A percentile compares a stretch with the other conserved stretches of the same genome.
phyloP scores from a whole-genome alignment of 2,888 invertebrate species.

The Hemicrepidius hirtus region DNA sequence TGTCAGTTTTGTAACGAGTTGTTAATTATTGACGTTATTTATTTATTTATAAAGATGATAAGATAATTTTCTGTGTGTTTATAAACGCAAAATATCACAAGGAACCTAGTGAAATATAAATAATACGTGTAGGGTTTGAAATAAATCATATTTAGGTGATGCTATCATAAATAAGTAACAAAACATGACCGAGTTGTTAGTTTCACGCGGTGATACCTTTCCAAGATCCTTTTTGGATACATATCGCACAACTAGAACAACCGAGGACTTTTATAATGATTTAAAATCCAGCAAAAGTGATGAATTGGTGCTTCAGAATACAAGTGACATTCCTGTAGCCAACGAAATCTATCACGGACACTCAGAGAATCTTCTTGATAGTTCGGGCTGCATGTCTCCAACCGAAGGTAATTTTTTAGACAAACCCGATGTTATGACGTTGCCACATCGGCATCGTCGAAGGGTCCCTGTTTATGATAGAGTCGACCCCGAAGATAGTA shows the following conservation, averaged over 20 bases:
- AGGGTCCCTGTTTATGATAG: slow-evolving; percentile 72
- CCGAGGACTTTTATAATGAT: slow-evolving; percentile 70
- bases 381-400: slow-evolving; percentile 65
- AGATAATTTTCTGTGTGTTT: slow-evolving; percentile 36
- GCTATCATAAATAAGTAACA: slow-evolving; percentile 31
- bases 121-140: slow-evolving; percentile 6
- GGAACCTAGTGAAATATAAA: neutral
- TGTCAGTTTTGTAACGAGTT: slow-evolving; percentile 37
- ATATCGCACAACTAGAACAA: slow-evolving; percentile 66
- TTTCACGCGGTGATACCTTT: slow-evolving; percentile 71
- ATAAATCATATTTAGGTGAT: slow-evolving; percentile 37
- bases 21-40: slow-evolving; percentile 11
- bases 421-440: slow-evolving; percentile 63
- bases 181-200: slow-evolving; percentile 70
- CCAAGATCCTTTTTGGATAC: slow-evolving; percentile 71
- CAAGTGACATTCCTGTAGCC: slow-evolving; percentile 68
- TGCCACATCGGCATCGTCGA: slow-evolving; percentile 63
- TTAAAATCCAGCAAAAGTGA: slow-evolving; percentile 74
- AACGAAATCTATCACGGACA: slow-evolving; percentile 72
- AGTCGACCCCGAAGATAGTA: slow-evolving; percentile 78
- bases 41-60: slow-evolving; percentile 50
- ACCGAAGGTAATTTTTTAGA: slow-evolving; percentile 66
- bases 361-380: slow-evolving; percentile 71
- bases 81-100: neutral
- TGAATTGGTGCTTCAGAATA: slow-evolving; percentile 73